phyloP scores from a whole-genome alignment of 2,797 vertebrate genomes.

The Sebastes steindachneri region DNA sequence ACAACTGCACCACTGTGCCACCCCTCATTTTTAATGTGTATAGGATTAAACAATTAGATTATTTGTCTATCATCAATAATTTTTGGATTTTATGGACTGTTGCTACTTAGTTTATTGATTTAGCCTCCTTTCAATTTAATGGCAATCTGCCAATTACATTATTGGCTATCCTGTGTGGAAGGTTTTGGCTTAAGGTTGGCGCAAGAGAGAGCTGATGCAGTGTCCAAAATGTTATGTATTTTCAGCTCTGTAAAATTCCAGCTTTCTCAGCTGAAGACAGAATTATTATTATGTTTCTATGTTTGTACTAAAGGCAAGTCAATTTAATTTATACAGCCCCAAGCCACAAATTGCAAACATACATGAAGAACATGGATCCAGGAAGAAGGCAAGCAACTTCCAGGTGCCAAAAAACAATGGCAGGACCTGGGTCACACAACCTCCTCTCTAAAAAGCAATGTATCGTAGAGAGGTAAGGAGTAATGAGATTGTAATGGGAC shows the following conservation, averaged over 20 bases:
- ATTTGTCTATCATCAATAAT: background rate
- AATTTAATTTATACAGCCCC: background rate
- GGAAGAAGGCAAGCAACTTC: background rate
- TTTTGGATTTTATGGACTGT: background rate
- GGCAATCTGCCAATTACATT: background rate
- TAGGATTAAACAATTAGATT: background rate
- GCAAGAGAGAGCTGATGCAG: background rate
- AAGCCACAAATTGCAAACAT: background rate
- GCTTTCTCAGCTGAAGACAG: background rate
- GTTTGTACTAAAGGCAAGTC: background rate
- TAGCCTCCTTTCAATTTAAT: background rate
- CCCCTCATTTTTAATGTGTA: background rate
- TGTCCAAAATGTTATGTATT: background rate
- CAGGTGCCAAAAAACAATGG: background rate
- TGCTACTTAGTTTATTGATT: background rate
- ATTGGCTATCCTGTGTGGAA: background rate
- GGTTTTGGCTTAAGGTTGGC: background rate
- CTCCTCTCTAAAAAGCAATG: background rate
- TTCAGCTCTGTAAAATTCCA: background rate
- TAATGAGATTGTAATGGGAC: background rate
- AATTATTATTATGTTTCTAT: background rate
- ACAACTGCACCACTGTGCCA: too few species aligned
- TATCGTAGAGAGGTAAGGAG: background rate
- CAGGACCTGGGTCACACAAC: background rate
- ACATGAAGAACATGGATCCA: background rate